Evolutionary conservation across 1,140 invertebrate genomes (phyloP), one percentile per base, ranked within the genome.

Genomic region (Sarcophaga peregrina): DNA sequence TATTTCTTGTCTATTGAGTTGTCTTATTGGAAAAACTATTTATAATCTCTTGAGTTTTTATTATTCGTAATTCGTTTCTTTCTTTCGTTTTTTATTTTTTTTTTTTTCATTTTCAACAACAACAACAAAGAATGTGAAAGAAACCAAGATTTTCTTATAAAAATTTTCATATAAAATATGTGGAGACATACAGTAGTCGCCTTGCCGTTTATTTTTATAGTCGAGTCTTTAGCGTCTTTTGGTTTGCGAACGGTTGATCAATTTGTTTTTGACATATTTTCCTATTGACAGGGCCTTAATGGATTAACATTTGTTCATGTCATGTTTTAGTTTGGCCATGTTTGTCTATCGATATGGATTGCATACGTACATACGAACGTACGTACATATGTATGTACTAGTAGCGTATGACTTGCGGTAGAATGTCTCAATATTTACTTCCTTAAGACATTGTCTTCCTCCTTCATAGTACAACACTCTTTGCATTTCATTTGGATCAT

Each of bases 261-360:
- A 84, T 84, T 84, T 84, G 80, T 83, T 87, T 81, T 86, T 89
- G 88, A 89, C 87, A 86, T 86, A 89, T 89, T 89, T 88, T 85
- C 80, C 87, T 85, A 89, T 89, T 89, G 88, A 89, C 88, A 89
- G 88, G 85, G 86, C 84, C 85, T 86, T 88, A 89, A 89, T 89
- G 88, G 88, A 88, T 89, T 87, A 89, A 87, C 87, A 89, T 89
- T 89, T 87, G 87, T 89, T 87, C 86, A 85, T 87, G 88, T 87
- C 88, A 87, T 86, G 88, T 89, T 89, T 80, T 68, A 4, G 17
- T n/a, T 25, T 68, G 62, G 62, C 25, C 25, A 37, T 37, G 25
- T 37, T 37, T 37, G 17, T 68, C n/a, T 68, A 68, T 17, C 58
- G 15, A 62, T n/a, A 52, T 52, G 13, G 25, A 37, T 52, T 62